Evolutionary conservation across 1,140 invertebrate genomes (phyloP).

Genomic region (Polyergus mexicanus): DNA sequence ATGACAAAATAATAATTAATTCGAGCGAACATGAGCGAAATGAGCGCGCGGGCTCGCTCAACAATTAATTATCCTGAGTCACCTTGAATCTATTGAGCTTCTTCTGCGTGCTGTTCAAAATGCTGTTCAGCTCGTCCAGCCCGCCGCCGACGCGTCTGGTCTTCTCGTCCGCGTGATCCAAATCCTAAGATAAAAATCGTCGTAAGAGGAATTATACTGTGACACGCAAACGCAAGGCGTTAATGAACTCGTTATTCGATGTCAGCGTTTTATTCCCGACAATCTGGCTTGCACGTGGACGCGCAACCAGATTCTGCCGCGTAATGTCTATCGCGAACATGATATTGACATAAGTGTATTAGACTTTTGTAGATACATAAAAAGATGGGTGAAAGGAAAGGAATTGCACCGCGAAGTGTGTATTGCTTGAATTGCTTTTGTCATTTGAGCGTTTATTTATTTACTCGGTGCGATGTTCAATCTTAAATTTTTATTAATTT

Average conservation of each 20-base stretch:
- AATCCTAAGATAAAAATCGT: slow-evolving; percentile 86
- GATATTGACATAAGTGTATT: slow-evolving; percentile 13
- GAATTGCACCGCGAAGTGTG: not conserved
- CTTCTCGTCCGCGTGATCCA: slow-evolving; percentile 90
- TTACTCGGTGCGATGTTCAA: too few species aligned
- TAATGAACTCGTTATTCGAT: slow-evolving; percentile 30
- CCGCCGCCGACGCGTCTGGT: slow-evolving; percentile 91
- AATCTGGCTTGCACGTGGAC: slow-evolving; percentile 35
- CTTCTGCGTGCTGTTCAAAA: slow-evolving; percentile 93
- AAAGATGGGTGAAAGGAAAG: not conserved
- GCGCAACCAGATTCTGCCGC: slow-evolving; percentile 32
- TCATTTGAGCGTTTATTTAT: too few species aligned
- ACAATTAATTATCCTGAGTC: slow-evolving; percentile 73
- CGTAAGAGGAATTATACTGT: not conserved
- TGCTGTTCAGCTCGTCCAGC: slow-evolving; percentile 93
- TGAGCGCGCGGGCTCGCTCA: slow-evolving; percentile 13
- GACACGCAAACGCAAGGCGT: not conserved
- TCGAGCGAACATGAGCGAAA: slow-evolving; percentile 37
- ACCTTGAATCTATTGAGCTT: slow-evolving; percentile 96
- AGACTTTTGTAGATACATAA: slow-evolving; percentile 1
- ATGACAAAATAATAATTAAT: slow-evolving; percentile 63
- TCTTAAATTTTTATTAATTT: not conserved
- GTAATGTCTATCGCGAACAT: slow-evolving; percentile 22
- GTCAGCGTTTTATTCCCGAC: slow-evolving; percentile 25
- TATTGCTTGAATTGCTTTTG: too few species aligned